Evolutionary conservation across 2,888 invertebrate genomes (phyloP), one percentile per base, ranked within the genome.

Genomic region (Apotomis turbidana): DNA sequence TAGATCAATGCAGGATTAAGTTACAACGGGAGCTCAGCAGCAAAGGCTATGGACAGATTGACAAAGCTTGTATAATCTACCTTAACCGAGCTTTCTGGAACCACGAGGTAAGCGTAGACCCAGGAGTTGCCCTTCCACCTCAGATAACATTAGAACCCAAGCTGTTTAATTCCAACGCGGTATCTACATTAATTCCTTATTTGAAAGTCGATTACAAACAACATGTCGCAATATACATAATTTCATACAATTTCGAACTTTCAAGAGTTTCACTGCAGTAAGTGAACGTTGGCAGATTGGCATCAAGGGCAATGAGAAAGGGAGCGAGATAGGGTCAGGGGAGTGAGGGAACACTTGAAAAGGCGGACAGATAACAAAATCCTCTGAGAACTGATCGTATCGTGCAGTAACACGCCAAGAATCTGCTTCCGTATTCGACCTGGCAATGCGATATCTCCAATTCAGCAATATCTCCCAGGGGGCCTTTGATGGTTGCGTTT

Each of bases 221-320:
- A 57, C 67, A 49, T 62, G 71, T 62, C 61, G 67, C 52, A 68
- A 58, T 68, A 68, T 71, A 62, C 71, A 72, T 72, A 68, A 72
- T 72, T 72, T 68, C 62, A 68, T 72, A 72, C 68, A 72, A 63
- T 72, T 72, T 72, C 52, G 12, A 63, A 70, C 72, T 68, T 71
- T 72, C 68, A 54, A 63, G 15, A 68, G 68, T 72, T 72, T 72
- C 72, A 68, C 68, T 54, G 66, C 15, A 60, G 62, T 72, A 66
- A 66, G 66, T 66, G 66, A 66, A 66, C 55, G 64, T 49, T 57
- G 41, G 68, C 58, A 72, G 72, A 72, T 72, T 72, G 62, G 58
- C 72, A 72, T 72, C 72, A 54, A 63, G 68, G 62, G 68, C 71
- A 62, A 8, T 46, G 68, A 51, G 61, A 64, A 70, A 57, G 63